Evolutionary conservation across 2,113 vertebrate genomes (phyloP).

Genomic region (Opisthocomus hoazin): DNA sequence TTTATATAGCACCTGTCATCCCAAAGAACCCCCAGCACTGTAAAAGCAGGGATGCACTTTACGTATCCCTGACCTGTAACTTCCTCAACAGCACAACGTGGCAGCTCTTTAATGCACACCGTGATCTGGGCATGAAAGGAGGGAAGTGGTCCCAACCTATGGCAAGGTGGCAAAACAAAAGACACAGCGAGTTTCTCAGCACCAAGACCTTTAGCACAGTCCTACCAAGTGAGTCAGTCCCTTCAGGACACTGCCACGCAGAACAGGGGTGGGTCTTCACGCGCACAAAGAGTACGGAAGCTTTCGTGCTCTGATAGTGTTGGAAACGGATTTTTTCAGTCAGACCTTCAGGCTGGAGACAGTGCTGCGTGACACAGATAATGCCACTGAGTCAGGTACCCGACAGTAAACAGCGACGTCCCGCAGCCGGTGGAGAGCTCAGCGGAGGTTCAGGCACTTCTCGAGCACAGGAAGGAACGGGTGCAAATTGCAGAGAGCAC

Average conservation of each 20-base stretch:
- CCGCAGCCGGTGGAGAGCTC: neutral
- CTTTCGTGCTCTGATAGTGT: neutral
- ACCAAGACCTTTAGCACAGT: neutral
- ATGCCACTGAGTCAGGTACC: neutral
- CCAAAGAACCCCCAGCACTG: neutral
- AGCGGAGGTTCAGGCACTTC: neutral
- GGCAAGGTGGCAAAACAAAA: neutral
- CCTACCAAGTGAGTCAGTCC: neutral
- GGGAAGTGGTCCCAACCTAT: neutral
- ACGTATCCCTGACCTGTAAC: neutral
- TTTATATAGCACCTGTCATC: neutral
- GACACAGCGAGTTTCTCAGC: neutral
- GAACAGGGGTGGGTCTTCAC: neutral
- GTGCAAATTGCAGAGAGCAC: neutral
- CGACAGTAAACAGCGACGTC: neutral
- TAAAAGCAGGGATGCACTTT: neutral
- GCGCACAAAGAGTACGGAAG: neutral
- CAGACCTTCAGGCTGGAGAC: neutral
- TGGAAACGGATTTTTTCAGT: neutral
- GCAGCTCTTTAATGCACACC: neutral
- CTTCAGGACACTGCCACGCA: neutral
- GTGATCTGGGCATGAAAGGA: fast-evolving
- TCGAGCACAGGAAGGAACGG: neutral
- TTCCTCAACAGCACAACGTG: neutral
- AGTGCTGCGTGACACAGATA: neutral